Conservation (phyloP, 2,888 invertebrate genomes). For the Cenopis cana region DNA sequence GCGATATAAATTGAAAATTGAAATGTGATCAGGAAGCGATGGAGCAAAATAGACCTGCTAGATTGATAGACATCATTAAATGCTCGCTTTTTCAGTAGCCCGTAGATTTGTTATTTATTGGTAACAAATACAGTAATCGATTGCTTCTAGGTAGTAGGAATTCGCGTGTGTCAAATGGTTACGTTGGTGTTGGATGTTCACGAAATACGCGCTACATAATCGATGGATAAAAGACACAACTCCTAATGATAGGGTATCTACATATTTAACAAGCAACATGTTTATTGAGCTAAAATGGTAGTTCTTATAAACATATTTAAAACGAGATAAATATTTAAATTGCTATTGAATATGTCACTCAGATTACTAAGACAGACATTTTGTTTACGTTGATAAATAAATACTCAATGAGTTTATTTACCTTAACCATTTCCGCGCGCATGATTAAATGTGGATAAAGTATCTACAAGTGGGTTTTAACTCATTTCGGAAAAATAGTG, state of each 20-base stretch:
- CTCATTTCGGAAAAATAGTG: neutral
- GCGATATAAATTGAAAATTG: neutral
- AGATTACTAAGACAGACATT: neutral
- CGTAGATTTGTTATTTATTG: slow-evolving; percentile 5
- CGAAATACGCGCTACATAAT: neutral
- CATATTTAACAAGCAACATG: neutral
- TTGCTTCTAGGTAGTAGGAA: neutral
- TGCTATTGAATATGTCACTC: neutral
- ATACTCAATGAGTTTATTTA: neutral
- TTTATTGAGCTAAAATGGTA: no score
- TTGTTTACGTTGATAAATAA: slow-evolving; percentile 11
- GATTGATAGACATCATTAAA: slow-evolving; percentile 28
- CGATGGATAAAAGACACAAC: no score
- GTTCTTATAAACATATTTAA: slow-evolving; percentile 13
- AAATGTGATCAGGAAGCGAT: neutral
- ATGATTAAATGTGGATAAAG: neutral
- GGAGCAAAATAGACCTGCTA: neutral
- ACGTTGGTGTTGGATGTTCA: neutral
- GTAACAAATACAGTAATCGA: slow-evolving; percentile 2
- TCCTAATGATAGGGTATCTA: no score
- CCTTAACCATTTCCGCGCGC: neutral
- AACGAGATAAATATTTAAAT: neutral
- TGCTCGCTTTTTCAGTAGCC: slow-evolving; percentile 15
- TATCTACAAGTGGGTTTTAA: neutral
- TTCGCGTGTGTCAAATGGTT: neutral